Base-by-base conservation (phyloP, 2,888 invertebrate species). In the Parnassius smintheus region DNA sequence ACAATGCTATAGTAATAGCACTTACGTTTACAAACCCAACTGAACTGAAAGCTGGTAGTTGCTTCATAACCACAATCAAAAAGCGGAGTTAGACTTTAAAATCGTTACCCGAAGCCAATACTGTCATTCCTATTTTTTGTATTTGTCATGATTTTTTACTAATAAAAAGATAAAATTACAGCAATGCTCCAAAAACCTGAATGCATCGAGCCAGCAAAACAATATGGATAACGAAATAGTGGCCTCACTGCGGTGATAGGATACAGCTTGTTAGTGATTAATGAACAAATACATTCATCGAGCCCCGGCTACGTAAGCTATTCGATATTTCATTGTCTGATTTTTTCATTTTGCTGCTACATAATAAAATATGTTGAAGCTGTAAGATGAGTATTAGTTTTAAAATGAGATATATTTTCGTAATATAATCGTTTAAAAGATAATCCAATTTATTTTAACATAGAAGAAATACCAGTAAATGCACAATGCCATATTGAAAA, bases 111-210 rank as follows among this genome's bases (percentile, higher is more conserved):
- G 7, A 7, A 35, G 35, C 7, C 7, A 35, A 35, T 35, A 35
- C 35, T 35, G 35, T 7, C 35, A 1, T 35, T 35, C 35, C 35
- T 18, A 18, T 18, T 18, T 35, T 35, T 35, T 35, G 4, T 35
- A 35, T 35, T 35, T 35, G 35, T 4, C 25, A 2, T 25, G 7
- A 25, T 25, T 25, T 25, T 25, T 25, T 4, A 25, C 2, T 25
- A 25, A 25, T 25, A 25, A 25, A 25, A 25, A 25, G 25, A 7
- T 11, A 46, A 66, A 77, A 80, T 91, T 78, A 73, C 90, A 92
- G 92, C 92, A 92, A 82, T 92, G 92, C 76, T 89, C 91, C 71
- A 92, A 92, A 85, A 89, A 84, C 78, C 76, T 87, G 81, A 92
- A 91, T 78, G 82, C 84, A 70, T 89, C 90, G 77, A 90, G 85